phyloP scores from a whole-genome alignment of 2,113 vertebrate genomes.

The Zapus hudsonius region DNA sequence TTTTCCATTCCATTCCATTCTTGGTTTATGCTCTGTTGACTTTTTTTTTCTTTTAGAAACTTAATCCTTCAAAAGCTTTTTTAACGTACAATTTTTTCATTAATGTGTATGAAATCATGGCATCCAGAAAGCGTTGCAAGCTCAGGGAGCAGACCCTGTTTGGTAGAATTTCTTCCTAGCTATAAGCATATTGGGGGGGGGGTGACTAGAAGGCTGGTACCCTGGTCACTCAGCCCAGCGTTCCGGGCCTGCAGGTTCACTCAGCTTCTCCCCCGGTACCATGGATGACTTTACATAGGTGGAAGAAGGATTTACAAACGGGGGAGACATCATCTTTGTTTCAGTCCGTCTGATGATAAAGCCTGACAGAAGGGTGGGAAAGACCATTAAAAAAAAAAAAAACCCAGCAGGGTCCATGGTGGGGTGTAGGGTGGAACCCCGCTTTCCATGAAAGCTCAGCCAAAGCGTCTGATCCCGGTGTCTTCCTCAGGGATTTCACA shows the following conservation, averaged over 20 bases:
- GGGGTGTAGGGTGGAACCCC: not conserved
- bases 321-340: not conserved
- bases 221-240: slow-evolving; percentile 29
- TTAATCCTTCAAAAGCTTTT: slow-evolving; percentile 22
- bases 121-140: not conserved
- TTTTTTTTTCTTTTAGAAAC: slow-evolving; percentile 47
- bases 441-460: not conserved
- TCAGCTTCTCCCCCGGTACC: not conserved
- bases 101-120: slow-evolving; percentile 8
- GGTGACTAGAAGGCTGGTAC: slow-evolving; percentile 23
- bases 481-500: not conserved
- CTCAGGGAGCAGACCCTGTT: not conserved
- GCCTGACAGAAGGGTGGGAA: not conserved
- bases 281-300: slow-evolving; percentile 9
- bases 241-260: not conserved
- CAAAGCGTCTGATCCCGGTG: not conserved
- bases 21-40: not conserved
- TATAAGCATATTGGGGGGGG: slow-evolving; percentile 52
- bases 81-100: slow-evolving; percentile 30
- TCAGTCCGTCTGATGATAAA: not conserved
- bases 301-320: not conserved
- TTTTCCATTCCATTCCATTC: slow-evolving; percentile 35
- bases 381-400: too few species aligned
- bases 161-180: slow-evolving; percentile 42
- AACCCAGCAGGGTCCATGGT: not conserved